These are phyloP conservation scores for Octomys mimax DNA, from an alignment of 2,797 vertebrate species.

Conservation along the genomic window DNA sequence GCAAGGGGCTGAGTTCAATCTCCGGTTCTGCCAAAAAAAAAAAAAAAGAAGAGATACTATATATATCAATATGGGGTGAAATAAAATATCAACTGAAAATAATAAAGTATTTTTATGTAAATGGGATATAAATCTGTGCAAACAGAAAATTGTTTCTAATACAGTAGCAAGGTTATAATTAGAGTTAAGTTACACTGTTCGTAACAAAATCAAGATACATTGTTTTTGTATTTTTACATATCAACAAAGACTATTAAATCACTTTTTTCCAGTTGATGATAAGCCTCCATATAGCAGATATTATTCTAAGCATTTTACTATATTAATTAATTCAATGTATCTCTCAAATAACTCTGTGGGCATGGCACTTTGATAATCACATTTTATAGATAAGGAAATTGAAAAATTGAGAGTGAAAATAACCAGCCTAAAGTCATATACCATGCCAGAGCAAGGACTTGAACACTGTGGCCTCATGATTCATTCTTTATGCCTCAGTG, in stretches of 20 bases:
- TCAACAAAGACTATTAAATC: neutral
- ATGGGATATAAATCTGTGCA: no score
- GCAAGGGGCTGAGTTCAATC: no score
- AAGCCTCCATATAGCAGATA: neutral
- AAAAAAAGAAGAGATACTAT: no score
- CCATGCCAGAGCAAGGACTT: neutral
- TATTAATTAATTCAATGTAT: neutral
- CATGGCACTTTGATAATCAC: neutral
- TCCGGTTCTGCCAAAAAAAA: no score
- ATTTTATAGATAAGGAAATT: neutral
- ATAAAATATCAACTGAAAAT: no score
- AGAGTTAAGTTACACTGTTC: neutral
- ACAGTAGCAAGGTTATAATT: no score
- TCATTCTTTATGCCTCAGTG: neutral
- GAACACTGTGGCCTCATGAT: neutral
- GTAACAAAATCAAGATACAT: slow-evolving; percentile 13
- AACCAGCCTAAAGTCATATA: neutral
- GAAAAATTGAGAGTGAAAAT: neutral
- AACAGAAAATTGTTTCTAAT: no score
- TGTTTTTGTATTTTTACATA: neutral
- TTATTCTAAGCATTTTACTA: neutral
- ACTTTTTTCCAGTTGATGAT: neutral
- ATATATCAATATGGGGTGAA: no score
- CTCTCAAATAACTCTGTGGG: neutral
- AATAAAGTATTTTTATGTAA: no score